Percentiles rank a stretch among this genome's conserved stretches.
phyloP scores from a whole-genome alignment of 1,140 invertebrate genomes.

The Limonius californicus region DNA sequence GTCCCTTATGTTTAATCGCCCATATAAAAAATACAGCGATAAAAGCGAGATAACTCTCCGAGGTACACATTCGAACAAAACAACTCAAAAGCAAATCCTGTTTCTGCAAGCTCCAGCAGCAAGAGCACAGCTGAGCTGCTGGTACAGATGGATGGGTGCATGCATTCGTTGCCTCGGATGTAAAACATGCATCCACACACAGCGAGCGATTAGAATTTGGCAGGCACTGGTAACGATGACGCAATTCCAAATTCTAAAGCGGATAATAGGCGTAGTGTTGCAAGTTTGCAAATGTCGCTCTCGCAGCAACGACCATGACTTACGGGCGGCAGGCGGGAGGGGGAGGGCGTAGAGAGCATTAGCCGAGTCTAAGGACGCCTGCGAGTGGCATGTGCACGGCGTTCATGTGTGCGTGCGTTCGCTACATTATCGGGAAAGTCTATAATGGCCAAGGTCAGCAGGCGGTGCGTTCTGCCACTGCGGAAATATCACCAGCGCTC shows the following conservation, averaged over 20 bases:
- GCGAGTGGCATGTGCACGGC: constrained; percentile 33
- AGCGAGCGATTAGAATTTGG: not conserved
- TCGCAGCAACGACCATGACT: constrained; percentile 17
- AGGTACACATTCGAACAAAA: too few relatives aligned
- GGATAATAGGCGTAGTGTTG: constrained; percentile 22
- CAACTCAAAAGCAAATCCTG: too few relatives aligned
- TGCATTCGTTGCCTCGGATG: too few relatives aligned
- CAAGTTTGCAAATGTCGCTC: constrained; percentile 40
- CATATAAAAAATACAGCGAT: too few relatives aligned
- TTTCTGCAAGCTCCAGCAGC: too few relatives aligned
- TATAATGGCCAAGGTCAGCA: constrained; percentile 24
- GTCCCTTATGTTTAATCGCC: too few relatives aligned
- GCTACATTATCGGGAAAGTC: constrained; percentile 26
- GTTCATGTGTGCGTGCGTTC: constrained; percentile 30
- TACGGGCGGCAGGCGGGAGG: constrained; percentile 15
- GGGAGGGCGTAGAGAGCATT: constrained; percentile 33
- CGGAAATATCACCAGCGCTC: constrained; percentile 10
- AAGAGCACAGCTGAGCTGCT: too few relatives aligned
- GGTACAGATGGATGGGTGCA: too few relatives aligned
- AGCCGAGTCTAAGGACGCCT: constrained; percentile 42
- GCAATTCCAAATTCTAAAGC: constrained; percentile 2
- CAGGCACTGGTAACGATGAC: not conserved
- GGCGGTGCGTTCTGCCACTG: constrained; percentile 12
- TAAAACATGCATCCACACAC: too few relatives aligned
- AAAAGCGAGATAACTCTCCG: too few relatives aligned